These are phyloP conservation scores for Nemopilema nomurai DNA, from an alignment of 30 jellyfish, hydroid and myxozoan genomes.

Conservation along the genomic window DNA sequence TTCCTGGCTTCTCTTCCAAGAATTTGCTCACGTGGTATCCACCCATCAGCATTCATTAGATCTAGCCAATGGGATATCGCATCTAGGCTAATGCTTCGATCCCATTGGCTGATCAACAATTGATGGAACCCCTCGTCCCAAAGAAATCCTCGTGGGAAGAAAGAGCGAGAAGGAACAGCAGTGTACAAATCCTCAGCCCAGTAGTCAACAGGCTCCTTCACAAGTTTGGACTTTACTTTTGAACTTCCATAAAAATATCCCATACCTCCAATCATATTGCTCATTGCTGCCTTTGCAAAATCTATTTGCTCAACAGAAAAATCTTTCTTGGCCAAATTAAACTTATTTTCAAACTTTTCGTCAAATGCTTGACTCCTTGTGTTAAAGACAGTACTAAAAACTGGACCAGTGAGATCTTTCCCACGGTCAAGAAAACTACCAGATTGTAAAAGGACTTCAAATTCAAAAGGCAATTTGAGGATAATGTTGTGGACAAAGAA, in stretches of 20 bases:
- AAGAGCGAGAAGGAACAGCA: conserved; percentile 97
- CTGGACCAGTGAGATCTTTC: conserved; percentile 64
- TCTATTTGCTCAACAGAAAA: conserved; percentile 54
- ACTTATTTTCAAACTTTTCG: conserved; percentile 56
- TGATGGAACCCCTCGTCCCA: conserved; percentile 99
- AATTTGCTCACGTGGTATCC: conserved; percentile 99
- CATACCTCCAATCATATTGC: conserved; percentile 96
- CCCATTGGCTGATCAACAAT: conserved; percentile 91
- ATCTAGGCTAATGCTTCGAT: conserved; percentile 67
- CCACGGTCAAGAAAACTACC: conserved; percentile 60
- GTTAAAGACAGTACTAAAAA: conserved; percentile 28
- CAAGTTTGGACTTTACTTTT: conserved; percentile 55
- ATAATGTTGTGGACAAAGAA: conserved; percentile 74
- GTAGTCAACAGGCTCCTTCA: conserved; percentile 83
- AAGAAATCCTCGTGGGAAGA: conserved; percentile 95
- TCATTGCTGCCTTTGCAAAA: conserved; percentile 94
- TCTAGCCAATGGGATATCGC: conserved; percentile 93
- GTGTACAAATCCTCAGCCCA: conserved; percentile 83
- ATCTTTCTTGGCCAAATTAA: conserved; percentile 63
- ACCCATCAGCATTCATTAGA: conserved; percentile 85
- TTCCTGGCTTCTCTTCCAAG: conserved; percentile 93
- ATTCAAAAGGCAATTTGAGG: conserved; percentile 78
- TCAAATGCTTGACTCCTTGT: conserved; percentile 52
- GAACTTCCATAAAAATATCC: conserved; percentile 89
- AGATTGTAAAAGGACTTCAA: conserved; percentile 77